These are phyloP conservation scores for Pardalotus punctatus DNA, from an alignment of 2,113 vertebrate genomes.

Conservation along the genomic window DNA sequence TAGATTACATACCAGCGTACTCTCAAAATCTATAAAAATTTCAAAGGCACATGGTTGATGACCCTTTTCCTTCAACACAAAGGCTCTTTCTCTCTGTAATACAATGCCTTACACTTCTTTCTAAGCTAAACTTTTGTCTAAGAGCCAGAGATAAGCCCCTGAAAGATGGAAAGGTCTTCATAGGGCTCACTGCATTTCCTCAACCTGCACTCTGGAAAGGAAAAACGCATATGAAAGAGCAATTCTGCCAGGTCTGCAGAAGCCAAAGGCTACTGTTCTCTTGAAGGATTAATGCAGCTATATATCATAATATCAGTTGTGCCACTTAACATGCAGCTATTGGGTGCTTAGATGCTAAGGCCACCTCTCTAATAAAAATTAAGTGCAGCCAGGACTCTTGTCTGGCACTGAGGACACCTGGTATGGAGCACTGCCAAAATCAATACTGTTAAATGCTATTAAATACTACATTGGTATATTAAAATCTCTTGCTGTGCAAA, in stretches of 20 bases:
- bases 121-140: background rate
- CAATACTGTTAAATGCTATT: background rate
- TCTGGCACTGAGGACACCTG: background rate
- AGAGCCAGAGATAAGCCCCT: background rate
- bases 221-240: background rate
- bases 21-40: background rate
- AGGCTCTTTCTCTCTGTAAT: background rate
- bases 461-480: background rate
- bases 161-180: background rate
- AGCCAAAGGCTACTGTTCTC: background rate
- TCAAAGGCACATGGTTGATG: background rate
- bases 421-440: background rate
- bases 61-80: background rate
- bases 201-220: background rate
- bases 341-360: background rate
- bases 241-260: background rate
- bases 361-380: background rate
- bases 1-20: background rate
- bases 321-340: background rate
- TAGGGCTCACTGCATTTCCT: background rate
- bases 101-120: background rate
- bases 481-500: background rate
- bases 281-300: background rate
- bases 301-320: background rate
- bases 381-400: background rate